A percentile compares a stretch with the other conserved stretches of the same genome.
Conservation (phyloP, 2,113 vertebrate genomes). For the Anolis carolinensis region DNA sequence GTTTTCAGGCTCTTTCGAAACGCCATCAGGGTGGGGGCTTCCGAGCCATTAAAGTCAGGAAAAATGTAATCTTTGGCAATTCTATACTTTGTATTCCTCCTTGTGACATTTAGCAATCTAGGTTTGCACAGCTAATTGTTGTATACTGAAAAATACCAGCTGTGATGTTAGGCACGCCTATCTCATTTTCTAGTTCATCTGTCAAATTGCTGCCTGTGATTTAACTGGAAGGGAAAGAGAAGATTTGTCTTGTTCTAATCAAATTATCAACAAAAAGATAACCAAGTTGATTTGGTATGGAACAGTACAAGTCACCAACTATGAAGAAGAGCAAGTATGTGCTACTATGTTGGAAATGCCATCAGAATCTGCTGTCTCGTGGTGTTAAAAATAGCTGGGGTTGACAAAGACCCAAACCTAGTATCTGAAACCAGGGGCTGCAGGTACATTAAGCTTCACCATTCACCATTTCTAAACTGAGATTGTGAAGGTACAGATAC, state of each 20-base stretch:
- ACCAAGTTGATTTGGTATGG: not conserved
- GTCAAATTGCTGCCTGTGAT: not conserved
- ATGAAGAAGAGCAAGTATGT: not conserved
- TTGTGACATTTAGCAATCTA: not conserved
- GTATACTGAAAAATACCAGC: not conserved
- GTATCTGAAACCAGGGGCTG: no score
- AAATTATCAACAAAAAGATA: not conserved
- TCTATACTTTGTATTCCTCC: not conserved
- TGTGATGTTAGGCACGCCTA: not conserved
- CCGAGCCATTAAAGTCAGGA: no score
- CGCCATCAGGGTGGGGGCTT: no score
- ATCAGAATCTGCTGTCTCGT: no score
- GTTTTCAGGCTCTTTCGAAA: no score
- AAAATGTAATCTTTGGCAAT: not conserved
- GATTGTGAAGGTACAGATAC: no score
- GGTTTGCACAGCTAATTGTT: not conserved
- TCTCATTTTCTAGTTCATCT: not conserved
- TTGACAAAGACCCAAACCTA: no score
- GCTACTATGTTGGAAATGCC: no score
- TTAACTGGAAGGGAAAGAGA: not conserved
- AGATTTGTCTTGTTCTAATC: not conserved
- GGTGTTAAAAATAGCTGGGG: no score
- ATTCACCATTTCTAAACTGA: no score
- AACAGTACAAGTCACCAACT: no score
- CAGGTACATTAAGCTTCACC: no score